Evolutionary conservation across 1,140 invertebrate genomes (phyloP).

Genomic region (Trichonephila clavipes): DNA sequence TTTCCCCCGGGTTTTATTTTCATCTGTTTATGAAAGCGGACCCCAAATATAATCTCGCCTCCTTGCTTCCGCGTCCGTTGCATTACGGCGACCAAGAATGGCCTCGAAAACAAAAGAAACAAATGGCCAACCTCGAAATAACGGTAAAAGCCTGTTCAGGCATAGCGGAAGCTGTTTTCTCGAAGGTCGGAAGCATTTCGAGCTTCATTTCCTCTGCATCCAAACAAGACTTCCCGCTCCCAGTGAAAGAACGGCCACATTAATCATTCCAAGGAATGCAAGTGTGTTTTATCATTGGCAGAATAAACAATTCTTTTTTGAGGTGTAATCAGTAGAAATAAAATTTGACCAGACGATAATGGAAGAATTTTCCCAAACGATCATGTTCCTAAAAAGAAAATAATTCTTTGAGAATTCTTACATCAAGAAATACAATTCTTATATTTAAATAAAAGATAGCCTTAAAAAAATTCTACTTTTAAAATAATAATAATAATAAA

Average conservation of each 20-base stretch:
- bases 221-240: conserved; percentile 31
- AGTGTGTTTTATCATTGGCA: background rate
- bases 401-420: no score
- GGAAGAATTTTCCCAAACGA: no score
- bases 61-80: conserved; percentile 11
- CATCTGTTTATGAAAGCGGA: conserved; percentile 34
- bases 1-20: conserved; percentile 24
- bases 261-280: background rate
- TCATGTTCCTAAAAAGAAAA: no score
- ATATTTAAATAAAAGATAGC: no score
- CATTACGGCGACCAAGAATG: background rate
- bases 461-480: no score
- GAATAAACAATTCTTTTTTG: background rate
- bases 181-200: conserved; percentile 33
- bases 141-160: conserved; percentile 22
- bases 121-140: conserved; percentile 26
- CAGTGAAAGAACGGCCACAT: background rate
- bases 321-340: no score
- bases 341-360: no score
- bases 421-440: no score
- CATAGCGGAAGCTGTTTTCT: conserved; percentile 36
- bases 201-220: conserved; percentile 33
- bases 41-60: conserved; percentile 34
- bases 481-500: no score
- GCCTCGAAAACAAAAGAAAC: conserved; percentile 29